These are phyloP conservation scores for Chloroceryle amazona DNA, from an alignment of 2,797 vertebrate species.

Conservation along the genomic window DNA sequence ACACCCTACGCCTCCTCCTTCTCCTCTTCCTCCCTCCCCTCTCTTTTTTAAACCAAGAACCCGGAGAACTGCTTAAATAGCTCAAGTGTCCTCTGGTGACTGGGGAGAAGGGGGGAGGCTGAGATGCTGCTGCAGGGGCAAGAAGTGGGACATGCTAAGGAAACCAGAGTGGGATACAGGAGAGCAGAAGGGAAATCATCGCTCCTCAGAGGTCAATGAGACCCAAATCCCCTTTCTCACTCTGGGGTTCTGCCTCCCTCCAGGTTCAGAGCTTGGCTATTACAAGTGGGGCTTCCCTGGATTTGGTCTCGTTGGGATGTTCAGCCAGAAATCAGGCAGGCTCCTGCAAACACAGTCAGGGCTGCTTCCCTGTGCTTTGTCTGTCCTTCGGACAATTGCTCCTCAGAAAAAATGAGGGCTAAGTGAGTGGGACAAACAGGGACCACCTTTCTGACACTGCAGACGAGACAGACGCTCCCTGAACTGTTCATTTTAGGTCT, in stretches of 20 bases:
- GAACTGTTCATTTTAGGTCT: not conserved
- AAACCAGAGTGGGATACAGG: not conserved
- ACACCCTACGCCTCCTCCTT: constrained; percentile 2
- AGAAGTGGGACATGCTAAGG: not conserved
- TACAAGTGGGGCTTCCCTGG: not conserved
- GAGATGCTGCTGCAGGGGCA: not conserved
- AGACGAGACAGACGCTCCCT: not conserved
- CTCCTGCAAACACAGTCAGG: not conserved
- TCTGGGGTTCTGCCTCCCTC: not conserved
- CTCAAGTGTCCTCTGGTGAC: not conserved
- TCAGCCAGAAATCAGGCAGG: not conserved
- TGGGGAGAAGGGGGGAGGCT: not conserved
- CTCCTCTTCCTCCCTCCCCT: constrained; percentile 15
- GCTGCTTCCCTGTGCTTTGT: not conserved
- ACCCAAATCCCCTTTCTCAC: not conserved
- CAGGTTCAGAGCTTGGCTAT: not conserved
- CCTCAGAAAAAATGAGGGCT: not conserved
- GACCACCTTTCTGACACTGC: not conserved
- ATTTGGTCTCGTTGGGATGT: not conserved
- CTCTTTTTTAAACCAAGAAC: constrained; percentile 22
- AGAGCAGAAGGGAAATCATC: not conserved
- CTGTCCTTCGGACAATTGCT: not conserved
- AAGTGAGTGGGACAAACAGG: not conserved
- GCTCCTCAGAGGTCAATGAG: rapidly evolving
- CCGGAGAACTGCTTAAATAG: not conserved